These are phyloP conservation scores for Trachythela sp. DNA, from an alignment of 64 coral and sea anemone species.

Conservation along the genomic window DNA sequence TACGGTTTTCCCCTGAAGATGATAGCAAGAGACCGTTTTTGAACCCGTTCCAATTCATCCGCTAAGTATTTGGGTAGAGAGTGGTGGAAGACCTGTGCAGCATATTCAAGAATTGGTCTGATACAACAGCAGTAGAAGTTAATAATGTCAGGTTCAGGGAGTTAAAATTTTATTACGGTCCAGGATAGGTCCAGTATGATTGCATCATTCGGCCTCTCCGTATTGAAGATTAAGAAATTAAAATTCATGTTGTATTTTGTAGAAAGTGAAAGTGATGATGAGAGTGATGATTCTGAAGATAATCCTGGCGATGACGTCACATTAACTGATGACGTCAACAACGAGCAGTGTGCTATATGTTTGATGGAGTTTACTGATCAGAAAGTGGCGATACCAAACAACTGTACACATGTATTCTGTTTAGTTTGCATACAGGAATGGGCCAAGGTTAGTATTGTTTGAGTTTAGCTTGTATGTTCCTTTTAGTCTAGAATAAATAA, in stretches of 20 bases:
- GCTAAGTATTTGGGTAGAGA: too few relatives aligned
- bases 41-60: too few relatives aligned
- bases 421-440: conserved; percentile 84
- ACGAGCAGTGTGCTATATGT: conserved; percentile 82
- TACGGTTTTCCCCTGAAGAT: too few relatives aligned
- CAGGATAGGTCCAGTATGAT: neutral
- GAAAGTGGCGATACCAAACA: conserved; percentile 74
- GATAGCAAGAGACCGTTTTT: too few relatives aligned
- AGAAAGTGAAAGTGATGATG: conserved; percentile 42
- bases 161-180: neutral
- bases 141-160: too few relatives aligned
- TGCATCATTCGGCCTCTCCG: neutral
- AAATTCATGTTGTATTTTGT: neutral
- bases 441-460: conserved; percentile 71
- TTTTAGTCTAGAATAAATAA: too few relatives aligned
- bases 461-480: neutral
- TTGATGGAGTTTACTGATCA: conserved; percentile 89
- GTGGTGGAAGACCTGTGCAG: too few relatives aligned
- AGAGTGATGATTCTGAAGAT: conserved; percentile 14
- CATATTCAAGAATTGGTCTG: too few relatives aligned
- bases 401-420: conserved; percentile 85
- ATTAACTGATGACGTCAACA: conserved; percentile 18
- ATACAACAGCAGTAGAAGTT: too few relatives aligned
- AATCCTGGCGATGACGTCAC: conserved; percentile 39
- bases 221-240: neutral